These are phyloP conservation scores for Drosophila subobscura DNA, from an alignment of 1,140 invertebrate species.

Conservation along the genomic window DNA sequence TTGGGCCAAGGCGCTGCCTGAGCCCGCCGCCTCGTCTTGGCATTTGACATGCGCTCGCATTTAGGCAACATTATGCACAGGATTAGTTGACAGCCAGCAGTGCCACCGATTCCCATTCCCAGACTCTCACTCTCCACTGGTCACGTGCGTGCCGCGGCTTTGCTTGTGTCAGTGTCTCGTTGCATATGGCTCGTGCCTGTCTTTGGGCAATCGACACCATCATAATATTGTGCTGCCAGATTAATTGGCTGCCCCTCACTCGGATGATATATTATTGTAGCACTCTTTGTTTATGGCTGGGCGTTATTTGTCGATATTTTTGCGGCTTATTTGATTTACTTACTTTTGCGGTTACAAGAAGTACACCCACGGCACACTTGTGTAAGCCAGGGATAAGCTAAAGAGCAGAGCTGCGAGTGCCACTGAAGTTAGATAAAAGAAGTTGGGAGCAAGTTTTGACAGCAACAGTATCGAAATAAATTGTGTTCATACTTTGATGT, in stretches of 20 bases:
- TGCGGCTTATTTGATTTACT: slow-evolving; percentile 57
- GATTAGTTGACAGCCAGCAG: slow-evolving; percentile 59
- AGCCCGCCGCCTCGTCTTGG: slow-evolving; percentile 20
- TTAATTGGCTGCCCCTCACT: slow-evolving; percentile 51
- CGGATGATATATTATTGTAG: not conserved
- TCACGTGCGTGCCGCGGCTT: slow-evolving; percentile 47
- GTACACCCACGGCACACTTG: slow-evolving; percentile 10
- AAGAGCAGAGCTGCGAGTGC: not conserved
- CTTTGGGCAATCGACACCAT: slow-evolving; percentile 72
- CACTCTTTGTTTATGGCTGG: slow-evolving; percentile 1
- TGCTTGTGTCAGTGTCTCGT: slow-evolving; percentile 40
- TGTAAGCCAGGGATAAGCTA: slow-evolving; percentile 8
- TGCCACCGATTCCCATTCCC: slow-evolving; percentile 10
- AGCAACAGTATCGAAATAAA: not conserved
- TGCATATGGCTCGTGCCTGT: slow-evolving; percentile 40
- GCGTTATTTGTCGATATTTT: slow-evolving; percentile 27
- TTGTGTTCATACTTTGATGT: too few species aligned
- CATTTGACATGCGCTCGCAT: slow-evolving; percentile 70
- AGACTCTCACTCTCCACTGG: slow-evolving; percentile 7
- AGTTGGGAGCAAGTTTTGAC: not conserved
- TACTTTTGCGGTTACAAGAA: slow-evolving; percentile 23
- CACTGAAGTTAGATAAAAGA: not conserved
- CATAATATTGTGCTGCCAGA: slow-evolving; percentile 70
- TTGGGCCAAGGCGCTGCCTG: too few species aligned
- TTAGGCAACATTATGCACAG: slow-evolving; percentile 77